phyloP scores from a whole-genome alignment of 1,140 invertebrate species.

The Ips nitidus region DNA sequence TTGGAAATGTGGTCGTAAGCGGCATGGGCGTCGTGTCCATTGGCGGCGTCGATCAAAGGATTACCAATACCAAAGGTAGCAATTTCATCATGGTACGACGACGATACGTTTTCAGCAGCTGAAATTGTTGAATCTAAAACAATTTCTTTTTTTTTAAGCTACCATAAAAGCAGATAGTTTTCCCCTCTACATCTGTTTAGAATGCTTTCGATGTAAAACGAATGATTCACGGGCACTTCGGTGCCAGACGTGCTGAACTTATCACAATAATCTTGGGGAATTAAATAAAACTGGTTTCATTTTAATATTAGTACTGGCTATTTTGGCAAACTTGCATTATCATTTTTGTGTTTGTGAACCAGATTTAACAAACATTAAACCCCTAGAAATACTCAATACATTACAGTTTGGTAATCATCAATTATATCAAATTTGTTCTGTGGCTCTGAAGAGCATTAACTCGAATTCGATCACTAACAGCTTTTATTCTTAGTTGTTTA shows the following conservation, averaged over 20 bases:
- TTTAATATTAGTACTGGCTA: no score
- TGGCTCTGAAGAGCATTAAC: no score
- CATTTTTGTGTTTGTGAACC: no score
- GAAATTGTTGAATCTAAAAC: constrained; percentile 56
- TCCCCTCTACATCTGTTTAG: neutral
- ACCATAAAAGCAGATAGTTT: neutral
- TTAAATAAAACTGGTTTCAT: neutral
- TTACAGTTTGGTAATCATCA: no score
- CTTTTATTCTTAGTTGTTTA: no score
- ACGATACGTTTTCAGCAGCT: constrained; percentile 51
- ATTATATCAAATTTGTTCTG: no score
- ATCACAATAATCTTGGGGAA: neutral
- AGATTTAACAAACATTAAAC: no score
- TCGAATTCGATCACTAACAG: no score
- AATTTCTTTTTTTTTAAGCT: neutral
- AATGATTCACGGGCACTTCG: neutral
- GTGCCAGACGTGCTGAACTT: constrained; percentile 1
- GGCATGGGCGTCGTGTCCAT: constrained; percentile 49
- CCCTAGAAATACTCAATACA: no score
- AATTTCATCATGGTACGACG: constrained; percentile 49
- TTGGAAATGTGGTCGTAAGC: constrained; percentile 49
- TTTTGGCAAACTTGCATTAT: no score
- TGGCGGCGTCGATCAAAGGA: constrained; percentile 50
- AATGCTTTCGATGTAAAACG: constrained; percentile 2
- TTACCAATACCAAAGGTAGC: constrained; percentile 50